Evolutionary conservation across 2,888 invertebrate genomes (phyloP).

Genomic region (Myopa tessellatipennis): DNA sequence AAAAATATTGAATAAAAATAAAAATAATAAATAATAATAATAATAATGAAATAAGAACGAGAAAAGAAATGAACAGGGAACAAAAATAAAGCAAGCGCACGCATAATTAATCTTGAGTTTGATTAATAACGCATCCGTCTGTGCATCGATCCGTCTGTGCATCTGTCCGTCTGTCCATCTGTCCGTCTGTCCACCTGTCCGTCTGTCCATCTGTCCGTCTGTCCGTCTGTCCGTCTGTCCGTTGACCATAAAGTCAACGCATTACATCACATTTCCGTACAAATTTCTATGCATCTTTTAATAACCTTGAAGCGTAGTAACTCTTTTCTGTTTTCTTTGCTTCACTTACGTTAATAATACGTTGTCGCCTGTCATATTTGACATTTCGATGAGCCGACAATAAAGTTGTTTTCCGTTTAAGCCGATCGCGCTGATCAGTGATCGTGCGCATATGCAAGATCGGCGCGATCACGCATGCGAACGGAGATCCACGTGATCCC

Average conservation of each 20-base stretch:
- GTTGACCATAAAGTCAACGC: neutral
- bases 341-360: conserved; percentile 51
- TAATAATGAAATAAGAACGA: neutral
- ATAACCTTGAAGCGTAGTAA: conserved; percentile 31
- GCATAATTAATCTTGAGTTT: conserved; percentile 57
- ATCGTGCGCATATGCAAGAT: neutral
- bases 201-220: too few species aligned
- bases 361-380: conserved; percentile 53
- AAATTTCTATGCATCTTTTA: conserved; percentile 50
- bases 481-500: neutral
- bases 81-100: conserved; percentile 34
- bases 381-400: conserved; percentile 38
- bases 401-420: conserved; percentile 25
- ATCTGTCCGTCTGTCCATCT: too few species aligned
- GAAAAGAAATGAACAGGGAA: neutral
- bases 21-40: too few species aligned
- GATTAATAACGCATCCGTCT: conserved; percentile 52
- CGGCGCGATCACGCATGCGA: neutral
- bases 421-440: neutral
- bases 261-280: conserved; percentile 50
- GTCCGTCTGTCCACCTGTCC: too few species aligned
- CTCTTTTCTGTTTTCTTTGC: conserved; percentile 26
- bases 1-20: too few species aligned
- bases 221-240: too few species aligned
- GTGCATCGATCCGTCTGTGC: neutral